Evolutionary conservation across 2,113 vertebrate genomes (phyloP).

Genomic region (Laterallus jamaicensis): DNA sequence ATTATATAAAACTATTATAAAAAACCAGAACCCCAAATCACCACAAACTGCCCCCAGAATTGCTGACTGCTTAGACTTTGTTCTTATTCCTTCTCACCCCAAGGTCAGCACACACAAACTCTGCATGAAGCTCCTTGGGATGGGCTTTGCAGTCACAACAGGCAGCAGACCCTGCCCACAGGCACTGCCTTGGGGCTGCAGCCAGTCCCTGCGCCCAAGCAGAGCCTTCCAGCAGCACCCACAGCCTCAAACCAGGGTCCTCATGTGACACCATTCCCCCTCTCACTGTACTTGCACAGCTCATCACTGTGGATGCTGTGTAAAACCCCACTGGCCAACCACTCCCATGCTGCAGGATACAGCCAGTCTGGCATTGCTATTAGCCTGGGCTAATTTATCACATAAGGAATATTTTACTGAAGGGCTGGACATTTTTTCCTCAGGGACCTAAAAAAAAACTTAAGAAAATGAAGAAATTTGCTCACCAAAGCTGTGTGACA

Average conservation of each 20-base stretch:
- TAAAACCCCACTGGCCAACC: rapidly evolving
- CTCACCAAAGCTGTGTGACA: not conserved
- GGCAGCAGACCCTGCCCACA: not conserved
- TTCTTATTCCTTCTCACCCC: not conserved
- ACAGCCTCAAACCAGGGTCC: not conserved
- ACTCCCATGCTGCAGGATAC: no score
- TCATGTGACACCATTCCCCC: rapidly evolving
- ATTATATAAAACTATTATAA: not conserved
- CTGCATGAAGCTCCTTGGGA: not conserved
- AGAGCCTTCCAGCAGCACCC: rapidly evolving
- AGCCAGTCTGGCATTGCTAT: rapidly evolving
- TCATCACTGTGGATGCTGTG: rapidly evolving
- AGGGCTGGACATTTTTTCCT: no score
- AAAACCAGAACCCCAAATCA: not conserved
- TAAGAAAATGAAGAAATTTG: rapidly evolving
- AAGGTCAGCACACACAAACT: no score
- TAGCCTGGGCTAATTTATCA: not conserved
- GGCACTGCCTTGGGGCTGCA: not conserved
- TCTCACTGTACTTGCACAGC: not conserved
- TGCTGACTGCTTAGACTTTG: not conserved
- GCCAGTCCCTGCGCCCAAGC: not conserved
- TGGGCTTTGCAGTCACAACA: rapidly evolving
- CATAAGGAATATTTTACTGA: not conserved
- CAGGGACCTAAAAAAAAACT: not conserved
- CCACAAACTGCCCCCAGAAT: rapidly evolving